Evolutionary conservation across 2,888 invertebrate genomes (phyloP).

Genomic region (Eupithecia insigniata): DNA sequence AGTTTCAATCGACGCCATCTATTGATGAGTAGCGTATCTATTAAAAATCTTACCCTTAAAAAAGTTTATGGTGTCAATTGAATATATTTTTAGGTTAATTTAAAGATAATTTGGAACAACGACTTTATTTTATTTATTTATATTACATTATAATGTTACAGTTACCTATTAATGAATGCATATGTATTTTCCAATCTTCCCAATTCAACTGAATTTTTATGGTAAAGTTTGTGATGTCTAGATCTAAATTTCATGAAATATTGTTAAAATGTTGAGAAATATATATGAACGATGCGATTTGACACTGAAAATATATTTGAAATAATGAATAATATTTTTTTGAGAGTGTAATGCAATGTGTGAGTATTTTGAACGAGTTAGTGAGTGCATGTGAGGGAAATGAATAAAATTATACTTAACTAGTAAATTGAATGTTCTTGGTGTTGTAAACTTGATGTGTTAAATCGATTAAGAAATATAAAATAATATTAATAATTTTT

Average conservation of each 20-base stretch:
- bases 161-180: not conserved
- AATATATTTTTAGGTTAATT: slow-evolving; percentile 4
- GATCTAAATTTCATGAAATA: slow-evolving; percentile 23
- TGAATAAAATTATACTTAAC: not conserved
- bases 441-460: not conserved
- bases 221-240: slow-evolving; percentile 22
- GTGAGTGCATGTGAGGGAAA: slow-evolving; percentile 7
- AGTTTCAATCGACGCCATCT: slow-evolving; percentile 52
- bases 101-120: slow-evolving; percentile 23
- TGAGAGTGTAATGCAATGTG: slow-evolving; percentile 6
- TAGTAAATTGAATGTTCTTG: not conserved
- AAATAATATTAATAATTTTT: not conserved
- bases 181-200: slow-evolving; percentile 24
- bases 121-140: slow-evolving; percentile 15
- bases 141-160: not conserved
- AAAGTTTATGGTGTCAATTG: not conserved
- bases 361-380: not conserved
- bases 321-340: not conserved
- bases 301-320: slow-evolving; percentile 74
- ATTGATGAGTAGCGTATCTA: slow-evolving; percentile 51
- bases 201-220: slow-evolving; percentile 11
- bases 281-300: slow-evolving; percentile 43
- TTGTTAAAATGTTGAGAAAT: slow-evolving; percentile 15
- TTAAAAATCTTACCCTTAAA: slow-evolving; percentile 12
- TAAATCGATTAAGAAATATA: not conserved